These are phyloP conservation scores for Myiagra hebetior DNA, from an alignment of 2,113 vertebrate genomes.

Conservation along the genomic window DNA sequence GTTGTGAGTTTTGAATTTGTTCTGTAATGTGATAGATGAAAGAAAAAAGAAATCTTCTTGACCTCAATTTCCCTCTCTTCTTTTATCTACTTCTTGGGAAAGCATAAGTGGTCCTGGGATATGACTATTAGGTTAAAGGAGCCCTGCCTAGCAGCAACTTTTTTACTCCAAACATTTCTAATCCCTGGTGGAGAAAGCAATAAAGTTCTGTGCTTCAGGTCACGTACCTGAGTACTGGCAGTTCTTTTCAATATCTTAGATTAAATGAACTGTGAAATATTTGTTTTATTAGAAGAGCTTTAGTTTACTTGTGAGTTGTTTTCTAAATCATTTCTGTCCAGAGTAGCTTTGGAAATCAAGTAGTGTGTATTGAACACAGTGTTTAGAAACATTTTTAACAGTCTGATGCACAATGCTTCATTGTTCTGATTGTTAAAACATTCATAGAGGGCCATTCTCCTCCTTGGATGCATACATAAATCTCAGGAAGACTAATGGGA, in stretches of 20 bases:
- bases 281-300: constrained; percentile 75
- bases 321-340: constrained; percentile 60
- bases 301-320: constrained; percentile 69
- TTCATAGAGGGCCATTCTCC: neutral
- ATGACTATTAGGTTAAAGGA: constrained; percentile 5
- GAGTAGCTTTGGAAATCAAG: constrained; percentile 34
- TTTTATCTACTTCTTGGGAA: neutral
- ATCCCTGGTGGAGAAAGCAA: constrained; percentile 53
- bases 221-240: constrained; percentile 70
- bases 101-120: neutral
- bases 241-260: constrained; percentile 77
- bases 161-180: constrained; percentile 46
- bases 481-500: neutral
- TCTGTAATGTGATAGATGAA: neutral
- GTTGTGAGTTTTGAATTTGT: neutral
- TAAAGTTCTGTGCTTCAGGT: constrained; percentile 68
- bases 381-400: constrained; percentile 41
- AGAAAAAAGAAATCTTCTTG: neutral
- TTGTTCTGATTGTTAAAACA: constrained; percentile 16
- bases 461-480: neutral
- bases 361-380: neutral
- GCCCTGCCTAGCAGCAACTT: constrained; percentile 46
- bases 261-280: constrained; percentile 80
- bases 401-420: neutral
- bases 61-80: neutral